Percentiles rank a stretch among this genome's conserved stretches.
Conservation (phyloP, 2,113 vertebrate genomes). For the Mastomys coucha region DNA sequence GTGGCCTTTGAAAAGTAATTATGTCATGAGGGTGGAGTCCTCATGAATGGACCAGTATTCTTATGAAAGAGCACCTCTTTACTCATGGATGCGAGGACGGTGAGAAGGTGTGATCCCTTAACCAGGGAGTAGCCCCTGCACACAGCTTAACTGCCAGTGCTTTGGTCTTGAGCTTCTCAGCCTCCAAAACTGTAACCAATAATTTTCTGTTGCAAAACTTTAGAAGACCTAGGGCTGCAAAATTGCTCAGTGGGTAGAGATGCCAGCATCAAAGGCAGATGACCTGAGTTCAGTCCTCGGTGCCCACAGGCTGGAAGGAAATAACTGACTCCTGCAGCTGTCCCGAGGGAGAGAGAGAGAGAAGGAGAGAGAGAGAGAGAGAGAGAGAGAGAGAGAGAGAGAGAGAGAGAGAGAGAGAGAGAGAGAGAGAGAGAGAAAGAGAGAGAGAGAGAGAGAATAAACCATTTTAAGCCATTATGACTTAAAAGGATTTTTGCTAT, state of each 20-base stretch:
- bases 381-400: no score
- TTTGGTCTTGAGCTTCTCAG: not conserved
- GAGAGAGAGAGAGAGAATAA: not conserved
- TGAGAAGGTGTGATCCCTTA: not conserved
- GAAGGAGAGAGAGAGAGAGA: no score
- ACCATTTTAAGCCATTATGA: not conserved
- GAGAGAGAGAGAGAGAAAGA: no score
- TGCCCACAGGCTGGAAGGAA: not conserved
- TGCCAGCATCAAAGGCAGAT: not conserved
- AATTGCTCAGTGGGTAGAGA: not conserved
- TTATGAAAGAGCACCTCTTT: not conserved
- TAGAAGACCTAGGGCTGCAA: no score
- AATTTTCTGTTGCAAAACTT: not conserved
- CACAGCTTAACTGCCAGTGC: not conserved
- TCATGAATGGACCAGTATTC: not conserved
- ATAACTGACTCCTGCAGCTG: not conserved
- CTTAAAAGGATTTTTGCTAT: not conserved
- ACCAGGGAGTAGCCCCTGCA: not conserved
- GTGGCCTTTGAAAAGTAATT: not conserved
- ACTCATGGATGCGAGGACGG: not conserved
- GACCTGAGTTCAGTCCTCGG: not conserved
- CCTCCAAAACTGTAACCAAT: not conserved
- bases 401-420: no score
- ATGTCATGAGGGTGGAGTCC: no score
- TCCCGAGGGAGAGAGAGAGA: not conserved